These are phyloP conservation scores for Urocolius indicus DNA, from an alignment of 2,113 vertebrate species.

Conservation along the genomic window DNA sequence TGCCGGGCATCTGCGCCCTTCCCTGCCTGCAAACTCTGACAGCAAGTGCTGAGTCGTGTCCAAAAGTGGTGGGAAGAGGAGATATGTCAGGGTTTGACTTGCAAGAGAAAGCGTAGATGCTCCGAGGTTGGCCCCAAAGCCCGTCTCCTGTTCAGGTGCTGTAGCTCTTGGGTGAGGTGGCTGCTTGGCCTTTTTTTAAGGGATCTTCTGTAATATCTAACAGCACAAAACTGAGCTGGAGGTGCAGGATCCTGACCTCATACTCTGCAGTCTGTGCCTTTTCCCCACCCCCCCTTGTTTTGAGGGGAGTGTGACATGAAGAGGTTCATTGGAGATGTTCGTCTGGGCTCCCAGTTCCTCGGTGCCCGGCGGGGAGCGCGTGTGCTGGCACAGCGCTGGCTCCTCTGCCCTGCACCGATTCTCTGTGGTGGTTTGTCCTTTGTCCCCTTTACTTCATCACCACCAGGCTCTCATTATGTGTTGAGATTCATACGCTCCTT, in stretches of 20 bases:
- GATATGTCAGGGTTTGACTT: rapidly evolving
- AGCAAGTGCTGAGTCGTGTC: background rate
- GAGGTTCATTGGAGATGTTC: background rate
- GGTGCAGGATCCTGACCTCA: background rate
- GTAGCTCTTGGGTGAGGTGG: background rate
- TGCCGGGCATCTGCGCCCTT: background rate
- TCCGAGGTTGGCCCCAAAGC: background rate
- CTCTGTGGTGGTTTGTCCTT: background rate
- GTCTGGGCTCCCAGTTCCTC: background rate
- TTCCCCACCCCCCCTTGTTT: background rate
- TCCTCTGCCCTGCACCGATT: background rate
- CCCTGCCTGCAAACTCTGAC: background rate
- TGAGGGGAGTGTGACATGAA: background rate
- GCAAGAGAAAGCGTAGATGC: background rate
- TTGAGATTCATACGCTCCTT: background rate
- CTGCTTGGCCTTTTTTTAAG: too few relatives aligned
- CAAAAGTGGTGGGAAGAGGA: background rate
- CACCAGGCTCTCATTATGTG: background rate
- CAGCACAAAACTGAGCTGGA: background rate
- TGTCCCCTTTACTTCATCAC: background rate
- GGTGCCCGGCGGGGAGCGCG: rapidly evolving
- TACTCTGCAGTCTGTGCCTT: background rate
- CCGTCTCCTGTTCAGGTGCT: rapidly evolving
- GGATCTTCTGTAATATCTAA: too few relatives aligned
- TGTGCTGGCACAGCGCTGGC: background rate